A percentile compares a stretch with the other conserved stretches of the same genome.
Evolutionary conservation across 2,888 invertebrate species (phyloP).

Genomic region (Drosophila incognita): DNA sequence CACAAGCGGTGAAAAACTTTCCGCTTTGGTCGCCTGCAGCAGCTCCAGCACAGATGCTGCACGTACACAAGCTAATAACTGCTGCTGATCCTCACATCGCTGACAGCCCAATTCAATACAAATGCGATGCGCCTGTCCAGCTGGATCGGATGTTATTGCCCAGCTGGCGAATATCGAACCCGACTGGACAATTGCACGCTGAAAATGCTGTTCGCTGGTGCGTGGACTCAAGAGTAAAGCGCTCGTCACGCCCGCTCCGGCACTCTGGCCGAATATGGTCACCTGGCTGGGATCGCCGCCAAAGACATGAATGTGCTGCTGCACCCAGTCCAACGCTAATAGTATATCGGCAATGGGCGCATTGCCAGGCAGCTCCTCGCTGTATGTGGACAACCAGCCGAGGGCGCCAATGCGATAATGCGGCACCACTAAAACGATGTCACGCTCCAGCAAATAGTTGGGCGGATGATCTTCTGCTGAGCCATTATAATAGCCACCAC

Average conservation of each 20-base stretch:
- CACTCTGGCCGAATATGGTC: slow-evolving; percentile 87
- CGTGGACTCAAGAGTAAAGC: slow-evolving; percentile 85
- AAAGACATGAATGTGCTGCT: slow-evolving; percentile 85
- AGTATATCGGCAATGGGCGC: slow-evolving; percentile 86
- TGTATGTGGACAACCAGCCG: slow-evolving; percentile 86
- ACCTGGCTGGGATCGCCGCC: slow-evolving; percentile 86
- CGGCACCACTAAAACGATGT: slow-evolving; percentile 86
- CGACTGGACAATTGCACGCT: slow-evolving; percentile 86
- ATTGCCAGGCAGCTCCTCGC: slow-evolving; percentile 86
- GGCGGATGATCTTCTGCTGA: slow-evolving; percentile 83
- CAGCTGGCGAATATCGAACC: slow-evolving; percentile 86
- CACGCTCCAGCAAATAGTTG: slow-evolving; percentile 85
- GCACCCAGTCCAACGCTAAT: slow-evolving; percentile 86
- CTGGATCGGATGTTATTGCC: slow-evolving; percentile 85
- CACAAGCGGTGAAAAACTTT: slow-evolving; percentile 70
- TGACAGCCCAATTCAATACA: slow-evolving; percentile 53
- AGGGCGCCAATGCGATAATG: slow-evolving; percentile 86
- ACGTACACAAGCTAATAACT: slow-evolving; percentile 46
- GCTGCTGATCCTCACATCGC: slow-evolving; percentile 33
- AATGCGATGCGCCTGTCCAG: slow-evolving; percentile 66
- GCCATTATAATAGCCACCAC: slow-evolving; percentile 85
- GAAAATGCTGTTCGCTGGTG: slow-evolving; percentile 83
- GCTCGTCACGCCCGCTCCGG: slow-evolving; percentile 86
- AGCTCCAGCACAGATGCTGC: slow-evolving; percentile 44
- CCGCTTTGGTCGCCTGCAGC: slow-evolving; percentile 45